Conservation (phyloP, 2,113 vertebrate species). For the Osmerus mordax region DNA sequence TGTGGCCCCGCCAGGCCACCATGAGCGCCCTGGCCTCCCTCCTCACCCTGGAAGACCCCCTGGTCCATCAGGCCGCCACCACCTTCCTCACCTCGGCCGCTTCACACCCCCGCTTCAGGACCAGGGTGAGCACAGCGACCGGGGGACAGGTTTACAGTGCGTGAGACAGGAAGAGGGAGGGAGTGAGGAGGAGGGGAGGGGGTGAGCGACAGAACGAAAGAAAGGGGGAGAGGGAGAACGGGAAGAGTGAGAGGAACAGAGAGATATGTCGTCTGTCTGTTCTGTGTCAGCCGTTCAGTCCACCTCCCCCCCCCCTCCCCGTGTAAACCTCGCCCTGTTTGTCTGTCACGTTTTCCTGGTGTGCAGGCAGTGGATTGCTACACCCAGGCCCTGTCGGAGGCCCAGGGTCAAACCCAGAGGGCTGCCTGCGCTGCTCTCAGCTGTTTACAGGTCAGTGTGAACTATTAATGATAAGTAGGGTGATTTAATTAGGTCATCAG, state of each 20-base stretch:
- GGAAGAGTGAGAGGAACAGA: too few species aligned
- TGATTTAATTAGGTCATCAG: too few species aligned
- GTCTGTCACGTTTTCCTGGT: constrained; percentile 9
- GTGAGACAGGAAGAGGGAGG: too few species aligned
- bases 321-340: not conserved
- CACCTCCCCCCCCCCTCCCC: not conserved
- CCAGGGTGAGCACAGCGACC: constrained; percentile 75
- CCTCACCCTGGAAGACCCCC: constrained; percentile 75
- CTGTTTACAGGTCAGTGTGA: constrained; percentile 82
- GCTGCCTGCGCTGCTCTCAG: constrained; percentile 86
- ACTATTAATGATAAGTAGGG: too few species aligned
- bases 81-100: constrained; percentile 78
- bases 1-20: constrained; percentile 77
- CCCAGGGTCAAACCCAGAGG: constrained; percentile 80
- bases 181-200: too few species aligned
- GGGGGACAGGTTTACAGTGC: too few species aligned
- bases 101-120: constrained; percentile 78
- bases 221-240: too few species aligned
- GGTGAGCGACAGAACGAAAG: too few species aligned
- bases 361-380: constrained; percentile 87
- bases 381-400: constrained; percentile 85
- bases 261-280: not conserved
- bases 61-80: constrained; percentile 75
- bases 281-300: not conserved
- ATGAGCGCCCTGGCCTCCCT: constrained; percentile 81